Percentiles rank a stretch among this genome's conserved stretches.
These are phyloP conservation scores for Nannoperca obscura DNA, from an alignment of 2,797 vertebrate species.

Conservation along the genomic window DNA sequence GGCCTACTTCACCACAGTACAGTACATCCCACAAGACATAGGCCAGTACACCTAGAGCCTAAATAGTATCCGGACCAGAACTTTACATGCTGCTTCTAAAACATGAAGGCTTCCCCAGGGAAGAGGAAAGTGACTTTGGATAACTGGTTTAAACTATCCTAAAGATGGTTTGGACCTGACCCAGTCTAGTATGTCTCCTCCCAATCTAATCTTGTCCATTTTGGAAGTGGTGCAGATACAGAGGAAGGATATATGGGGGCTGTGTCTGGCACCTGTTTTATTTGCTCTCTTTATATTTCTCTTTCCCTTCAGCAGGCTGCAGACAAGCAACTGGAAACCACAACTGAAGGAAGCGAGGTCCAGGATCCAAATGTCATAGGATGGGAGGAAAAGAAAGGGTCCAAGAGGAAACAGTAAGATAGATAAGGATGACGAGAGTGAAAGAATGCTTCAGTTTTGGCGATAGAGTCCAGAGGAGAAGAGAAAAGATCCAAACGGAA, in stretches of 20 bases:
- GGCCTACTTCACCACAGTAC: constrained; percentile 37
- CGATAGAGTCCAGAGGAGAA: constrained; percentile 30
- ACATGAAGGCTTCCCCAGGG: background rate
- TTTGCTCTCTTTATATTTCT: constrained; percentile 35
- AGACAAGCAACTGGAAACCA: constrained; percentile 48
- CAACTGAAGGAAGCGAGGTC: constrained; percentile 36
- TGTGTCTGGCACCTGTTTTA: constrained; percentile 54
- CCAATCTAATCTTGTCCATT: constrained; percentile 26
- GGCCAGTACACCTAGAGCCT: constrained; percentile 9
- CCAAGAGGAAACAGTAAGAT: constrained; percentile 39
- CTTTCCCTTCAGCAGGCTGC: constrained; percentile 18
- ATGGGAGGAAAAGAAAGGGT: background rate
- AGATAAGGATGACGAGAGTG: constrained; percentile 33
- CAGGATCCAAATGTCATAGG: constrained; percentile 49
- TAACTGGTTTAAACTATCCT: constrained; percentile 3
- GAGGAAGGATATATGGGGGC: constrained; percentile 34
- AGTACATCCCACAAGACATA: constrained; percentile 35
- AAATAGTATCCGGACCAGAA: constrained; percentile 17
- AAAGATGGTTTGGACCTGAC: background rate
- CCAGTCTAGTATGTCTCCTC: constrained; percentile 26
- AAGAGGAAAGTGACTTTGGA: background rate
- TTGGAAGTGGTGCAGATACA: constrained; percentile 23
- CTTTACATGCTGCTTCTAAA: constrained; percentile 31
- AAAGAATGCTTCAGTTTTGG: constrained; percentile 22
- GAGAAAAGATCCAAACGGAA: constrained; percentile 14